Percentiles rank a stretch among this genome's conserved stretches.
Conservation (phyloP, 2,797 vertebrate genomes). For the Ispidina lecontei region DNA sequence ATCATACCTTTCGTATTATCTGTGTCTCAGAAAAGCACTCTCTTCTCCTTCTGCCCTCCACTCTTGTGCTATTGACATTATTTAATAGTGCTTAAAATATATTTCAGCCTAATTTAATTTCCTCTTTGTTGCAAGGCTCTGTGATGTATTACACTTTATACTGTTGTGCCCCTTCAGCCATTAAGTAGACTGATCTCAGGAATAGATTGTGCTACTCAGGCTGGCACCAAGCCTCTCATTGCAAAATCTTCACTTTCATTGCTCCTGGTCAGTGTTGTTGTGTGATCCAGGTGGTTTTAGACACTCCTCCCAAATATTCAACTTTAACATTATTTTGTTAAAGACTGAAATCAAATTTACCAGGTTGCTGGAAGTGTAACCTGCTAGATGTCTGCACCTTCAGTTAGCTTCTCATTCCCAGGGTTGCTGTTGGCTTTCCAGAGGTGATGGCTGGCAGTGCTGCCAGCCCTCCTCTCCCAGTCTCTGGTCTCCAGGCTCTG, state of each 20-base stretch:
- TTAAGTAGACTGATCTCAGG: not conserved
- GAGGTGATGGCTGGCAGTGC: rapidly evolving
- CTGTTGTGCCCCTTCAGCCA: not conserved
- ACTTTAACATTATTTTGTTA: not conserved
- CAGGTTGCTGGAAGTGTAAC: rapidly evolving
- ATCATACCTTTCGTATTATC: not conserved
- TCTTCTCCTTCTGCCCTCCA: not conserved
- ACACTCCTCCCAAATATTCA: not conserved
- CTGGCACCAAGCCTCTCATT: rapidly evolving
- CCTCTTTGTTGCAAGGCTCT: not conserved
- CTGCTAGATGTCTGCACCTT: not conserved
- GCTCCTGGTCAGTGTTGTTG: not conserved
- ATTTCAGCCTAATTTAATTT: not conserved
- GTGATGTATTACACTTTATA: not conserved
- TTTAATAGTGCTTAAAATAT: not conserved
- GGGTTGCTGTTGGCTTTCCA: not conserved
- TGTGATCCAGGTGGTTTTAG: not conserved
- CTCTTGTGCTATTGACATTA: not conserved
- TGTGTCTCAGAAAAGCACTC: not conserved
- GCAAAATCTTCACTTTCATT: not conserved
- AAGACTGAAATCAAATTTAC: not conserved
- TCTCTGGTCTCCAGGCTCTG: not conserved
- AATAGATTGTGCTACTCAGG: not conserved
- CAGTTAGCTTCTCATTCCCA: not conserved
- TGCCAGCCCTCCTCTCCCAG: not conserved